phyloP scores from a whole-genome alignment of 2,888 invertebrate genomes.

The Cephalotes varians region DNA sequence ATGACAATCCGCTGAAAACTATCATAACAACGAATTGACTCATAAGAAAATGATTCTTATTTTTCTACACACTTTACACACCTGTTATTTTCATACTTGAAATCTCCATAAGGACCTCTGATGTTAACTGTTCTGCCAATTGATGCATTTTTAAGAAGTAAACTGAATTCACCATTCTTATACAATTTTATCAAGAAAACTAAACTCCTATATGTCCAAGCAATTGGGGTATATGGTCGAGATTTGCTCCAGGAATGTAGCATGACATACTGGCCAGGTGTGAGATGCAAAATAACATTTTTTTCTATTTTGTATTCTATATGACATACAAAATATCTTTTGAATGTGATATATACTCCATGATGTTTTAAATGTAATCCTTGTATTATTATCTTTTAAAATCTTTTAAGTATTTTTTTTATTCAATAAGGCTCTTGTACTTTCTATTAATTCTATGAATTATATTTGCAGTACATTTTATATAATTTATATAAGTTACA shows the following conservation, averaged over 20 bases:
- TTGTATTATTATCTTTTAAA: neutral
- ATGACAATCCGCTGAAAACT: conserved; percentile 81
- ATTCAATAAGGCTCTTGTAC: neutral
- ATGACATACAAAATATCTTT: neutral
- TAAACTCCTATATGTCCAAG: conserved; percentile 74
- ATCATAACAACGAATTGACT: neutral
- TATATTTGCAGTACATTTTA: conserved; percentile 34
- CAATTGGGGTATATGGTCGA: conserved; percentile 82
- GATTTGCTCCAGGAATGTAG: conserved; percentile 72
- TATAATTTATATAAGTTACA: conserved; percentile 16
- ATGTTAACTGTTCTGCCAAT: conserved; percentile 75
- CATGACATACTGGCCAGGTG: conserved; percentile 81
- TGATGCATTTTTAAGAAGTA: conserved; percentile 70
- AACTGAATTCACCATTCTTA: conserved; percentile 77
- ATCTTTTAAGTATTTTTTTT: neutral
- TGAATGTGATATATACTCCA: neutral
- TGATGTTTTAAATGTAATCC: neutral
- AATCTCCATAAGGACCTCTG: conserved; percentile 83
- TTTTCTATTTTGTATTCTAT: conserved; percentile 52
- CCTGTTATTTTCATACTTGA: conserved; percentile 80
- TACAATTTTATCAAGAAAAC: conserved; percentile 80
- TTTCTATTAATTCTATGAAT: conserved; percentile 51
- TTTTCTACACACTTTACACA: conserved; percentile 47
- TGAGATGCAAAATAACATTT: conserved; percentile 68
- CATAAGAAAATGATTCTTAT: conserved; percentile 1